Evolutionary conservation across 2,888 invertebrate species (phyloP).

Genomic region (Monopis laevigella): DNA sequence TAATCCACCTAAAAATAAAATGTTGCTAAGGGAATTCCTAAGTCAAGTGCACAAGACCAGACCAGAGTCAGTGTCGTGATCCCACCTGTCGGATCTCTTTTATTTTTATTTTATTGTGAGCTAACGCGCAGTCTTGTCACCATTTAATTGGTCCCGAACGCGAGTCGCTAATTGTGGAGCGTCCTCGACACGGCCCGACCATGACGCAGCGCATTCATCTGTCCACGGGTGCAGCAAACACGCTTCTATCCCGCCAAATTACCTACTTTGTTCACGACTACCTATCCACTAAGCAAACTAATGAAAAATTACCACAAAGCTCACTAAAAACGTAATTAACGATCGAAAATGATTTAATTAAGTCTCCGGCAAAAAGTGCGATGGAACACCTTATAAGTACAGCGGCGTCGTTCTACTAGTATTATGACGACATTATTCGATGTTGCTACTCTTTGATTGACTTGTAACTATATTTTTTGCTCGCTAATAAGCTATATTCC

Average conservation of each 20-base stretch:
- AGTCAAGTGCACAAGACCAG: too few relatives aligned
- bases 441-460: constrained; percentile 40
- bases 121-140: constrained; percentile 3
- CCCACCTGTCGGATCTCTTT: too few relatives aligned
- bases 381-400: neutral
- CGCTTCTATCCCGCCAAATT: constrained; percentile 18
- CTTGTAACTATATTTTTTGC: constrained; percentile 40
- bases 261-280: constrained; percentile 17
- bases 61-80: too few relatives aligned
- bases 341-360: neutral
- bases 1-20: too few relatives aligned
- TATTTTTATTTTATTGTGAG: too few relatives aligned
- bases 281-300: too few relatives aligned
- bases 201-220: constrained; percentile 22
- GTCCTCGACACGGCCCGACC: constrained; percentile 8
- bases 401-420: neutral
- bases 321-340: neutral
- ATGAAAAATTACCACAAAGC: neutral
- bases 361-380: too few relatives aligned
- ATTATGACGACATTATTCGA: constrained; percentile 7
- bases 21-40: too few relatives aligned
- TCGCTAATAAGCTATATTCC: constrained; percentile 28
- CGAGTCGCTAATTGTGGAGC: constrained; percentile 39
- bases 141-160: constrained; percentile 11
- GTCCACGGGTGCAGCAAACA: constrained; percentile 13